phyloP scores from a whole-genome alignment of 1,140 invertebrate species.

The Monochamus saltuarius region DNA sequence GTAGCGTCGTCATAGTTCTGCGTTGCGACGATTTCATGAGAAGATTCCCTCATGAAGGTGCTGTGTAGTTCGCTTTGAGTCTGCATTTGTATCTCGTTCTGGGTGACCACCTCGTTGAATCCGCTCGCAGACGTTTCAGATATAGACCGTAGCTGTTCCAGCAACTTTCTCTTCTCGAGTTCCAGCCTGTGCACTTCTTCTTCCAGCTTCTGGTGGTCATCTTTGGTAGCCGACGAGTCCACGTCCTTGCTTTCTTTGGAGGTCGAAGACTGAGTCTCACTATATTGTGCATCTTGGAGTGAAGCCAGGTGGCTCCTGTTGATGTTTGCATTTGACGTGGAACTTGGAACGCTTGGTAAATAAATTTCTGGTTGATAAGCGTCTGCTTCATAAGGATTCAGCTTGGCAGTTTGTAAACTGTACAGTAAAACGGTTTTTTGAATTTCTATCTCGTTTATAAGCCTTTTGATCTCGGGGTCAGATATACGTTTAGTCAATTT shows the following conservation, averaged over 20 bases:
- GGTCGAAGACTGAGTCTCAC: no score
- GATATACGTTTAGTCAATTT: not conserved
- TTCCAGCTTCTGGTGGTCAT: not conserved
- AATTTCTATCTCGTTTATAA: constrained; percentile 11
- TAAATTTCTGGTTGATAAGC: no score
- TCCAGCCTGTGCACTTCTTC: constrained; percentile 6
- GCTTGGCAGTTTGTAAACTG: constrained; percentile 6
- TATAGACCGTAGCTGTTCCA: constrained; percentile 10
- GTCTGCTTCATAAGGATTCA: no score
- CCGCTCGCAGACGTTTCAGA: constrained; percentile 2
- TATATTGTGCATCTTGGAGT: no score
- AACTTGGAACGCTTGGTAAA: no score
- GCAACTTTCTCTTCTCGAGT: constrained; percentile 3
- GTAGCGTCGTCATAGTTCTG: constrained; percentile 16
- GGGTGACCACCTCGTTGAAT: not conserved
- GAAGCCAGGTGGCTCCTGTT: no score
- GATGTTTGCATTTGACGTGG: no score
- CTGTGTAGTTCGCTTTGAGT: constrained; percentile 16
- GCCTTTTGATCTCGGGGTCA: constrained; percentile 10
- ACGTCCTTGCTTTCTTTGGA: no score
- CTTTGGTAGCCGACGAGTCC: not conserved
- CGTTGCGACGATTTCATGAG: not conserved
- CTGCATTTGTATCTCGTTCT: constrained; percentile 5
- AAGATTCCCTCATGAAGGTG: constrained; percentile 18
- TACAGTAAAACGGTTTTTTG: constrained; percentile 14